Evolutionary conservation across 2,113 vertebrate genomes (phyloP), one percentile per base, ranked within the genome.

Genomic region (Paracanthobrama guichenoti): DNA sequence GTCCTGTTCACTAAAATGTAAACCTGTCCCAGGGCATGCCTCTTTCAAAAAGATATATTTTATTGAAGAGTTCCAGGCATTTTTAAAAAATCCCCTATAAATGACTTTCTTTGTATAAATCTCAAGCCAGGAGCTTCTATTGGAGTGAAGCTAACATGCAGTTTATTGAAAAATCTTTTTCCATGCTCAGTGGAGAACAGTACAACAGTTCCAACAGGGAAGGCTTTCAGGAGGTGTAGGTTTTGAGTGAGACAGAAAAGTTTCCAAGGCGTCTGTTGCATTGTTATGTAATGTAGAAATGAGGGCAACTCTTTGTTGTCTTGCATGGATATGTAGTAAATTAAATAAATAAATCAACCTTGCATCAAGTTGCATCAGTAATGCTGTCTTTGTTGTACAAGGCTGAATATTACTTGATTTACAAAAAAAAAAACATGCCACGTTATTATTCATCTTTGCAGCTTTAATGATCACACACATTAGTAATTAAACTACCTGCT

Each of bases 231-330:
- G 60, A n/a, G 5, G 57, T 39, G 24, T 79, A 35, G 82, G 80
- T 83, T 85, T 67, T 85, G 74, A 73, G 39, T 13, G 44, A 81
- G 71, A 77, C 57, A 74, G 31, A 79, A 83, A 78, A 67, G 80
- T 87, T 87, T 81, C 75, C 86, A 85, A 82, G 84, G 31, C 31
- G 59, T 85, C 79, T 87, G 86, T 87, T 87, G 86, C 83, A 67
- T 74, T 71, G 75, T 87, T 85, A 83, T 79, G 67, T 87, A 87
- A 87, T 69, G 22, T 20, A 50, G 67, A 85, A 77, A 81, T 84
- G 60, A 66, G 77, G 57, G 78, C 78, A 60, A 67, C 62, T 66
- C 16, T 0, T 50, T 62, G 57, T 79, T 66, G 62, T 26, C 79
- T 81, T 67, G 79, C 44, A 53, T 3, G 44, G 46, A 53, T 18